Conservation (phyloP, 2,797 vertebrate genomes). For the Sebastes kiyomatsui region DNA sequence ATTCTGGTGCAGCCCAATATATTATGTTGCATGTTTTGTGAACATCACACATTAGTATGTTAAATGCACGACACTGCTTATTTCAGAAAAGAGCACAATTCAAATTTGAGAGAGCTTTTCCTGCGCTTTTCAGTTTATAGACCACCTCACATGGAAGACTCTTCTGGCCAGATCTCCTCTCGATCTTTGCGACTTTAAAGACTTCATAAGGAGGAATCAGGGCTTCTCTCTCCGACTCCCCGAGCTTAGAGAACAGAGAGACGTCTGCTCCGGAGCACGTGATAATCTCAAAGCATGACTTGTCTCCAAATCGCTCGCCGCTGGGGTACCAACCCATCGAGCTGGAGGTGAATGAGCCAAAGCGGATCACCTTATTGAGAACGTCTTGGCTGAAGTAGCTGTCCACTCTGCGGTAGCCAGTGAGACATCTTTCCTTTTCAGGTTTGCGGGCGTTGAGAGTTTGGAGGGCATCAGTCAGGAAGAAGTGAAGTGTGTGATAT, state of each 20-base stretch:
- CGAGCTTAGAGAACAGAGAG: constrained; percentile 35
- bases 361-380: constrained; percentile 43
- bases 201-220: constrained; percentile 65
- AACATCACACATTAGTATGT: not conserved
- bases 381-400: constrained; percentile 23
- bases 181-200: constrained; percentile 49
- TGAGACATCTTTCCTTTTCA: constrained; percentile 13
- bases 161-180: not conserved
- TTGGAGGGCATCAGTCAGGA: constrained; percentile 50
- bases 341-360: constrained; percentile 58
- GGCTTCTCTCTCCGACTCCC: constrained; percentile 34
- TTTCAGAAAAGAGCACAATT: constrained; percentile 51
- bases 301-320: constrained; percentile 21
- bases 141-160: constrained; percentile 54
- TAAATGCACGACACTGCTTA: accelerated
- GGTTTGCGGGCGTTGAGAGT: constrained; percentile 35
- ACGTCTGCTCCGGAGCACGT: constrained; percentile 57
- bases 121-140: constrained; percentile 36
- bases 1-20: not conserved
- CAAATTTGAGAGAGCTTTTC: constrained; percentile 12
- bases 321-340: constrained; percentile 38
- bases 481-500: constrained; percentile 57
- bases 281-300: constrained; percentile 55
- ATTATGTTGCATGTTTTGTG: not conserved
- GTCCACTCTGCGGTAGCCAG: constrained; percentile 27